Conservation (phyloP, 2,888 invertebrate genomes). For the Chrysolina americana region DNA sequence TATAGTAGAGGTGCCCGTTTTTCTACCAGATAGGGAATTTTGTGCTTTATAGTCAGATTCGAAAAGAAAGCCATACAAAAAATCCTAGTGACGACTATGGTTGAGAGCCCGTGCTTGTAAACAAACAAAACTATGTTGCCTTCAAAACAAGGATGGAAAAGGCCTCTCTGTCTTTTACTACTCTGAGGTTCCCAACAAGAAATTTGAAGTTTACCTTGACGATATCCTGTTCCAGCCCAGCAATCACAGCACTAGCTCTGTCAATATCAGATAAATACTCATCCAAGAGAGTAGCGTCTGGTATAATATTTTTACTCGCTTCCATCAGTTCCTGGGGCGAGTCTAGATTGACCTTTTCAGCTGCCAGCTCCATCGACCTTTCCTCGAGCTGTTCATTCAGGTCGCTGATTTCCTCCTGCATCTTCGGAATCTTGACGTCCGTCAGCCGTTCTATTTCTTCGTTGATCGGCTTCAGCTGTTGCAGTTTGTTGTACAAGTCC, state of each 20-base stretch:
- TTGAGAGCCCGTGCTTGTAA: no score
- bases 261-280: constrained; percentile 75
- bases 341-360: constrained; percentile 67
- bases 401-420: constrained; percentile 72
- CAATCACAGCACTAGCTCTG: constrained; percentile 71
- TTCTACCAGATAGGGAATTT: no score
- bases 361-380: constrained; percentile 67
- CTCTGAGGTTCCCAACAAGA: no score
- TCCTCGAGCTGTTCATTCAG: constrained; percentile 72
- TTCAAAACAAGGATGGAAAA: no score
- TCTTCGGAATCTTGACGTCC: constrained; percentile 75
- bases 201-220: constrained; percentile 37
- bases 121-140: no score
- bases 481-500: constrained; percentile 77
- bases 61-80: no score
- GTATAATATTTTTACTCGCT: constrained; percentile 75
- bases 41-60: no score
- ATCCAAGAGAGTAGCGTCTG: constrained; percentile 86
- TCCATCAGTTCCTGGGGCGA: constrained; percentile 70
- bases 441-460: constrained; percentile 77
- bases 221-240: constrained; percentile 66
- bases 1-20: no score
- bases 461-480: constrained; percentile 79
- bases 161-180: no score
- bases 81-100: no score